phyloP scores from a whole-genome alignment of 1,140 invertebrate species.

The Calliphora vicina region DNA sequence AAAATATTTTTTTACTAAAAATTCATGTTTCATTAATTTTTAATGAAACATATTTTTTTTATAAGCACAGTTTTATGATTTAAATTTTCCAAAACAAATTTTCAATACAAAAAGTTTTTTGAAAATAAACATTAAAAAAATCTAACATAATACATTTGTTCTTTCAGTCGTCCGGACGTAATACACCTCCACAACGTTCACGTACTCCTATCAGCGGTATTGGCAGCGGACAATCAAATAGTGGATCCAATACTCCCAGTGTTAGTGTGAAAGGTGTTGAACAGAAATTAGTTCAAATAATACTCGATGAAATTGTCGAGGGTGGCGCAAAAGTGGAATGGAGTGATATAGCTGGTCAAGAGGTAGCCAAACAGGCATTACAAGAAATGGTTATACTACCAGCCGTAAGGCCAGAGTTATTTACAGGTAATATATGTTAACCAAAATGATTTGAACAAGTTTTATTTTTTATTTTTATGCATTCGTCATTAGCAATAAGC shows the following conservation, averaged over 20 bases:
- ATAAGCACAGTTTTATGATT: too few relatives aligned
- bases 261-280: constrained; percentile 79
- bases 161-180: constrained; percentile 65
- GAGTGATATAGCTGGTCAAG: constrained; percentile 93
- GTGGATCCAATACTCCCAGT: constrained; percentile 64
- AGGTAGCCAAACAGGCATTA: constrained; percentile 92
- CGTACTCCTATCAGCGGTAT: constrained; percentile 61
- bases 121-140: too few relatives aligned
- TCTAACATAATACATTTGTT: too few relatives aligned
- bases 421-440: constrained; percentile 74
- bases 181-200: constrained; percentile 59
- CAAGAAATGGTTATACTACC: constrained; percentile 98
- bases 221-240: constrained; percentile 49
- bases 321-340: constrained; percentile 85
- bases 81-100: too few relatives aligned
- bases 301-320: constrained; percentile 77
- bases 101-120: not conserved
- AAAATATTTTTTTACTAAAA: too few relatives aligned
- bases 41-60: too few relatives aligned
- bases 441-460: too few relatives aligned
- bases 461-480: too few relatives aligned
- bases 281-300: constrained; percentile 86
- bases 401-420: constrained; percentile 92
- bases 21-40: too few relatives aligned
- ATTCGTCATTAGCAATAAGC: too few relatives aligned